Conservation (phyloP, 2,797 vertebrate species). For the Ctenosaura bakeri region DNA sequence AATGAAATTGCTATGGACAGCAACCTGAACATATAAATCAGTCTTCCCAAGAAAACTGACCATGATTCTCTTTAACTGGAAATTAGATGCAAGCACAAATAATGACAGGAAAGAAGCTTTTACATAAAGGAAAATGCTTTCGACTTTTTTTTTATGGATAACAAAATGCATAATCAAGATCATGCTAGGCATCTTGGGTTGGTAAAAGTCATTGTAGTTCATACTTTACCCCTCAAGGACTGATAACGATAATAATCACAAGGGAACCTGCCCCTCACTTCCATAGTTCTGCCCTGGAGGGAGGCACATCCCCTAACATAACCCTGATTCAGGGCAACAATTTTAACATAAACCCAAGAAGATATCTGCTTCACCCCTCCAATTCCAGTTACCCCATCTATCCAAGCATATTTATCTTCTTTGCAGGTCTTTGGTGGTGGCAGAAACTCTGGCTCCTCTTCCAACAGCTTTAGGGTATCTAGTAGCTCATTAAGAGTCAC, state of each 20-base stretch:
- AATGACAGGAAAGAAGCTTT: neutral
- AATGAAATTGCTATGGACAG: neutral
- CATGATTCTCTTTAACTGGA: neutral
- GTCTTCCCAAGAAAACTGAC: neutral
- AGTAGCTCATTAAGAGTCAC: slow-evolving; percentile 90
- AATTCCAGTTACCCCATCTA: slow-evolving; percentile 82
- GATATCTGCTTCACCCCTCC: neutral
- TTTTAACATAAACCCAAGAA: neutral
- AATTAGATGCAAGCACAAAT: neutral
- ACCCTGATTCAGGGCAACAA: neutral
- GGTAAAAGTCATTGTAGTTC: neutral
- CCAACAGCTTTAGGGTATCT: slow-evolving; percentile 90
- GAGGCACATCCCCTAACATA: neutral
- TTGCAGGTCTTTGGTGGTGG: slow-evolving; percentile 75
- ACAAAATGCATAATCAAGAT: neutral
- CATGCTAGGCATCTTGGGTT: neutral
- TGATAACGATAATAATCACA: neutral
- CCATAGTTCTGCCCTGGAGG: neutral
- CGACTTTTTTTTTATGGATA: neutral
- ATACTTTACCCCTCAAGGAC: neutral
- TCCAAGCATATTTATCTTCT: slow-evolving; percentile 89
- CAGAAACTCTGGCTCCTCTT: slow-evolving; percentile 89
- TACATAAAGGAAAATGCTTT: neutral
- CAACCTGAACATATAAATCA: neutral
- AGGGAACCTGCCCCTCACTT: neutral